phyloP scores from a whole-genome alignment of 2,888 invertebrate genomes.

The Cheilosia vulpina region DNA sequence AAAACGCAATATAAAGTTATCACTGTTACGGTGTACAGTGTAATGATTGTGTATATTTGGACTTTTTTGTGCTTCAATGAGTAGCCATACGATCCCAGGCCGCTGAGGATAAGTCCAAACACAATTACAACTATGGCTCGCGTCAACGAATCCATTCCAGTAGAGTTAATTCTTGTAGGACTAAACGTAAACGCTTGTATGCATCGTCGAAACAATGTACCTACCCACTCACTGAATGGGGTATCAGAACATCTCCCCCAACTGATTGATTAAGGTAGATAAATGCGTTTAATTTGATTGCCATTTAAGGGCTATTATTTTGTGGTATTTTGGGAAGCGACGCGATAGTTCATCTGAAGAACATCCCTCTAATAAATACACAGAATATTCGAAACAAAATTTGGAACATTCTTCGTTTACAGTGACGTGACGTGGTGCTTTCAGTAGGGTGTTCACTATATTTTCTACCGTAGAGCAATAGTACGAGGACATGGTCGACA shows the following conservation, averaged over 20 bases:
- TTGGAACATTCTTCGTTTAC: no score
- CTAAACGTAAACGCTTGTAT: background rate
- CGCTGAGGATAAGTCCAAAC: background rate
- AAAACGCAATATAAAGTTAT: conserved; percentile 76
- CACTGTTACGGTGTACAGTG: conserved; percentile 76
- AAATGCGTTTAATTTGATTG: background rate
- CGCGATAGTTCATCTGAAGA: no score
- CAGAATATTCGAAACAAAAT: no score
- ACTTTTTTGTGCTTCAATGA: conserved; percentile 27
- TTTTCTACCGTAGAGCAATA: no score
- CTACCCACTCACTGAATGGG: no score
- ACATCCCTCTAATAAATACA: no score
- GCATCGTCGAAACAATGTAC: background rate
- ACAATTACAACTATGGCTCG: conserved; percentile 14
- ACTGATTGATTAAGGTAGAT: background rate
- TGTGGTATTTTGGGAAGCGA: background rate
- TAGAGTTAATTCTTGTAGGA: background rate
- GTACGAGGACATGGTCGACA: no score
- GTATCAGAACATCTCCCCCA: background rate
- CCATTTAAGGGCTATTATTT: background rate
- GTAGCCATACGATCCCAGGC: conserved; percentile 54
- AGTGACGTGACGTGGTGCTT: no score
- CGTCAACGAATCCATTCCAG: conserved; percentile 42
- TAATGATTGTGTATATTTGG: background rate
- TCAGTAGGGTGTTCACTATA: no score